Base-by-base conservation (phyloP, 37 sponge, comb jelly and placozoan genomes). In the Mnemiopsis leidyi region DNA sequence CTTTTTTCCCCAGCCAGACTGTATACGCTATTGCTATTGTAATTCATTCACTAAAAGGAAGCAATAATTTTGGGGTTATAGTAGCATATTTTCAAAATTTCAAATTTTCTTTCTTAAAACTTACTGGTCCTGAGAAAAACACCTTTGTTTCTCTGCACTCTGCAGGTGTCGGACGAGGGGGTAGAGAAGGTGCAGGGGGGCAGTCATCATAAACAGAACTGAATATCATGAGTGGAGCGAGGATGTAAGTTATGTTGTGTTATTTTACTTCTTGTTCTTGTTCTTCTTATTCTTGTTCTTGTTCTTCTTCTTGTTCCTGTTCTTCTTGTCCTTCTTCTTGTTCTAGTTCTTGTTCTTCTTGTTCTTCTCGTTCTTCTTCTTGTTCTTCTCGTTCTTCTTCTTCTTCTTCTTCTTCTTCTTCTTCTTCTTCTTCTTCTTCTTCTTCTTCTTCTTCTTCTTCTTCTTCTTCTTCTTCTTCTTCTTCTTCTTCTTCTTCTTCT, bases 201-300 rank as follows among this genome's bases (percentile, higher is more conserved):
- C 36, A 0, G 79, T 77, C 18, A 77, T 77, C 79, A 32, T 77
- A 33, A 34, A 77, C 36, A 77, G 79, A 77, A 34, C 36, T 77
- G 79, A 33, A 20, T 33, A 77, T 36, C 33, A 32, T 32, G 79
- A 32, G 79, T 77, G 32, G 26, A 32, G 32, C 18, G 18, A 77
- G 79, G 79, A 77, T 31, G 79, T 77, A 20, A 77, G 36, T n/a
- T n/a, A n/a, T n/a, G n/a, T n/a, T n/a, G n/a, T n/a, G n/a, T n/a
- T n/a, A n/a, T n/a, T n/a, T n/a, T n/a, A n/a, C n/a, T n/a, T n/a
- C n/a, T n/a, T n/a, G n/a, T n/a, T n/a, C n/a, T n/a, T n/a, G n/a
- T n/a, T n/a, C n/a, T n/a, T n/a, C n/a, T n/a, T n/a, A n/a, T n/a
- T n/a, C n/a, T n/a, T n/a, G n/a, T n/a, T n/a, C n/a, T n/a, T n/a